Conservation (phyloP, 2,888 invertebrate genomes). For the Auanema freiburgensis region DNA sequence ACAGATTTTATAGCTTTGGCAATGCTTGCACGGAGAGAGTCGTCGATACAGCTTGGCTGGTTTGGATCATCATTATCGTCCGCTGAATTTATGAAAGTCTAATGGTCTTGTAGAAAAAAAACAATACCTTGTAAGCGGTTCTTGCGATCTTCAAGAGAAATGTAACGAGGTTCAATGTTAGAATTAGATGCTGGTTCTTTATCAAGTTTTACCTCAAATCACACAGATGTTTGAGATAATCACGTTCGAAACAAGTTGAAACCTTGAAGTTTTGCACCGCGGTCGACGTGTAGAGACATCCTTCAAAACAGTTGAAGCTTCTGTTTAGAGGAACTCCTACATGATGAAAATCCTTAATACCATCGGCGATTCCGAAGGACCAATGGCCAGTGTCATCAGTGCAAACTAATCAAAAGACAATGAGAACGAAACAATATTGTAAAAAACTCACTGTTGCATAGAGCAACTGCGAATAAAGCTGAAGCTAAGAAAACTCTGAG, state of each 20-base stretch:
- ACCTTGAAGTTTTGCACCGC: slow-evolving; percentile 43
- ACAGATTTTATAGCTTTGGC: slow-evolving; percentile 27
- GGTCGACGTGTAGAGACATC: slow-evolving; percentile 35
- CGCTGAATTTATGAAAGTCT: not conserved
- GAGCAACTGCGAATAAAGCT: too few species aligned
- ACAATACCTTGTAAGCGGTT: not conserved
- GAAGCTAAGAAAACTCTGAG: too few species aligned
- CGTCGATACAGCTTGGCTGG: slow-evolving; percentile 29
- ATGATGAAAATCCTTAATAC: slow-evolving; percentile 28
- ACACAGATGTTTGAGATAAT: not conserved
- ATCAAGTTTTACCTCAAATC: slow-evolving; percentile 9
- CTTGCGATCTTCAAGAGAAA: not conserved
- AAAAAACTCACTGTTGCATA: not conserved
- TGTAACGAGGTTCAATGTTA: not conserved
- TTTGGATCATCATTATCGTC: slow-evolving; percentile 28
- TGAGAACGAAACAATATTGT: not conserved
- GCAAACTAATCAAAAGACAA: slow-evolving; percentile 34
- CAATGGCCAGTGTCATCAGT: slow-evolving; percentile 31
- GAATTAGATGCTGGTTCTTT: not conserved
- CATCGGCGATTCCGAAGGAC: slow-evolving; percentile 30
- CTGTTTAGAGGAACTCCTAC: slow-evolving; percentile 14
- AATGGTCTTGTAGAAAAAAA: not conserved
- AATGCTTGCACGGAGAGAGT: slow-evolving; percentile 27
- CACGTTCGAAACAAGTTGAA: not conserved
- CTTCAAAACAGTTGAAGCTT: slow-evolving; percentile 38